Conservation (phyloP, 2,888 invertebrate species). For the Hirtodrosophila duncani region DNA sequence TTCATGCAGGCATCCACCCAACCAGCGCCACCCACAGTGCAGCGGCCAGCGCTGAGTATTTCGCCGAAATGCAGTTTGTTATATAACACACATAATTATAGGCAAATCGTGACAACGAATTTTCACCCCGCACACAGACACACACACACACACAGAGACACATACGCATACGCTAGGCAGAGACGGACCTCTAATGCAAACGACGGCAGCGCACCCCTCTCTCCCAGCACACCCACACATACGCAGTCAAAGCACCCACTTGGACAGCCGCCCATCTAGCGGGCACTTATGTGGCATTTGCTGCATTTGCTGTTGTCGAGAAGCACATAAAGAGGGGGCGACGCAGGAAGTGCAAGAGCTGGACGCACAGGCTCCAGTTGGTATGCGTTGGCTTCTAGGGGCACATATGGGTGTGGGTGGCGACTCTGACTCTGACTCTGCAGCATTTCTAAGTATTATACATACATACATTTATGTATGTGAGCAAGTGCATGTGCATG, state of each 20-base stretch:
- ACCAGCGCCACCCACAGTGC: neutral
- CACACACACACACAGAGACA: constrained; percentile 21
- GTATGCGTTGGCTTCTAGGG: constrained; percentile 32
- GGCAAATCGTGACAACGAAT: constrained; percentile 72
- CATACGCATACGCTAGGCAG: neutral
- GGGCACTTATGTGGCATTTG: constrained; percentile 70
- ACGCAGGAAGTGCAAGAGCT: constrained; percentile 1
- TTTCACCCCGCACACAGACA: constrained; percentile 58
- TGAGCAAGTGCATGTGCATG: constrained; percentile 5
- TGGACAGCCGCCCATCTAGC: constrained; percentile 30
- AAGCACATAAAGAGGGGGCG: constrained; percentile 26
- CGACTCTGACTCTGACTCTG: constrained; percentile 11
- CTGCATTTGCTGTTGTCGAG: constrained; percentile 48
- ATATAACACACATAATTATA: constrained; percentile 74
- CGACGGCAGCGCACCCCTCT: constrained; percentile 1
- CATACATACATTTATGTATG: constrained; percentile 22
- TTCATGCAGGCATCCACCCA: constrained; percentile 55
- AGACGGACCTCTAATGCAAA: constrained; percentile 48
- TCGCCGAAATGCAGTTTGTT: constrained; percentile 67
- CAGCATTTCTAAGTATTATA: constrained; percentile 37
- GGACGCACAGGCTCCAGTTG: neutral
- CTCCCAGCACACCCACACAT: neutral
- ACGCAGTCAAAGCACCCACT: constrained; percentile 18
- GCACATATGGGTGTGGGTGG: constrained; percentile 8
- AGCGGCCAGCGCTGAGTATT: constrained; percentile 32